Evolutionary conservation across 2,113 vertebrate genomes (phyloP).

Genomic region (Tricholaema leucomelas): DNA sequence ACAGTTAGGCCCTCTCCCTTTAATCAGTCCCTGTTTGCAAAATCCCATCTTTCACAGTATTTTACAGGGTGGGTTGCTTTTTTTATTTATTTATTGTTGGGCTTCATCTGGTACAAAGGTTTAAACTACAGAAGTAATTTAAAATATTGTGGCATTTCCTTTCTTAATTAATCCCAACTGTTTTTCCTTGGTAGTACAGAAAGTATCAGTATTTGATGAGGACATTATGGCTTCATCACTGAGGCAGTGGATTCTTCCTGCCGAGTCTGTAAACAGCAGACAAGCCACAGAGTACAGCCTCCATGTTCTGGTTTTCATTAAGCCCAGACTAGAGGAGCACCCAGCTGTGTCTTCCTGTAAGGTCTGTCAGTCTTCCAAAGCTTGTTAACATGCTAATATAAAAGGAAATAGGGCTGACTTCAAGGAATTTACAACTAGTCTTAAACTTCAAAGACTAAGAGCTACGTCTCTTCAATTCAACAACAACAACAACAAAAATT

Average conservation of each 20-base stretch:
- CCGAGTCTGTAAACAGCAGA: conserved; percentile 74
- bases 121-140: conserved; percentile 73
- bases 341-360: conserved; percentile 82
- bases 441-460: conserved; percentile 82
- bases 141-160: conserved; percentile 78
- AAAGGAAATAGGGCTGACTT: conserved; percentile 81
- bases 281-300: conserved; percentile 48
- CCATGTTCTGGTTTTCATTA: conserved; percentile 80
- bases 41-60: conserved; percentile 30
- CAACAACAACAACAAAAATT: conserved; percentile 38
- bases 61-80: neutral
- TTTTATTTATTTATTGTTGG: conserved; percentile 43
- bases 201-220: conserved; percentile 63
- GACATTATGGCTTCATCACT: conserved; percentile 65
- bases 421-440: conserved; percentile 84
- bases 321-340: conserved; percentile 70
- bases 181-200: conserved; percentile 60
- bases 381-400: conserved; percentile 86
- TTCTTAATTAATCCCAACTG: conserved; percentile 83
- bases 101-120: conserved; percentile 74
- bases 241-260: conserved; percentile 71
- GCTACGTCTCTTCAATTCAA: conserved; percentile 43
- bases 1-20: neutral
- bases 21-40: conserved; percentile 48
- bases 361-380: conserved; percentile 79